phyloP scores from a whole-genome alignment of 1,140 invertebrate species.

The Drosophila equinoxialis region DNA sequence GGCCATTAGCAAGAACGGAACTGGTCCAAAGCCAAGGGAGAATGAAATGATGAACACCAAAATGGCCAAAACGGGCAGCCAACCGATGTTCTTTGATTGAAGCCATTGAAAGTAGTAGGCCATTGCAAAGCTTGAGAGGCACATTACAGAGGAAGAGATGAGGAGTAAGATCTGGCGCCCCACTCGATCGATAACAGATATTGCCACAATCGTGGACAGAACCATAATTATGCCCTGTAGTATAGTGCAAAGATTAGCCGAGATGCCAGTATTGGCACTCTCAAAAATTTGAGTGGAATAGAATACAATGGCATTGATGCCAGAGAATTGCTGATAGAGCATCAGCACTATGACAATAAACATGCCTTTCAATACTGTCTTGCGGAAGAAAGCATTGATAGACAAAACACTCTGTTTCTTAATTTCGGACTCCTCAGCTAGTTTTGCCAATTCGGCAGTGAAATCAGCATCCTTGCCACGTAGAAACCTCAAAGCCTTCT shows the following conservation, averaged over 20 bases:
- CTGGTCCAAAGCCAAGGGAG: constrained; percentile 91
- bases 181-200: constrained; percentile 86
- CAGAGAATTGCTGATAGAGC: constrained; percentile 65
- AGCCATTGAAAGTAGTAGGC: constrained; percentile 86
- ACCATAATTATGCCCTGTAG: constrained; percentile 90
- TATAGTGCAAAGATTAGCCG: constrained; percentile 85
- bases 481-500: constrained; percentile 86
- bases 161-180: constrained; percentile 88
- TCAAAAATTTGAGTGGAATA: constrained; percentile 60
- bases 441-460: constrained; percentile 30
- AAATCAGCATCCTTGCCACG: constrained; percentile 87
- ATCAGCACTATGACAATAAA: constrained; percentile 52
- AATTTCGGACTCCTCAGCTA: constrained; percentile 10
- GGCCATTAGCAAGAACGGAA: constrained; percentile 90
- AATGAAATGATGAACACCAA: constrained; percentile 90
- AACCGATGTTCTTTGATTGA: constrained; percentile 83
- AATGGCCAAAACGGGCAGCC: constrained; percentile 88
- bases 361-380: constrained; percentile 30
- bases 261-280: constrained; percentile 17
- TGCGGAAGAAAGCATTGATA: neutral
- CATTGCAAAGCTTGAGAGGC: constrained; percentile 85
- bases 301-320: constrained; percentile 71
- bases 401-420: constrained; percentile 13
- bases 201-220: constrained; percentile 86
- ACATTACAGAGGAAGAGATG: constrained; percentile 86